Evolutionary conservation across 2,113 vertebrate species (phyloP).

Genomic region (Callorhinus ursinus): DNA sequence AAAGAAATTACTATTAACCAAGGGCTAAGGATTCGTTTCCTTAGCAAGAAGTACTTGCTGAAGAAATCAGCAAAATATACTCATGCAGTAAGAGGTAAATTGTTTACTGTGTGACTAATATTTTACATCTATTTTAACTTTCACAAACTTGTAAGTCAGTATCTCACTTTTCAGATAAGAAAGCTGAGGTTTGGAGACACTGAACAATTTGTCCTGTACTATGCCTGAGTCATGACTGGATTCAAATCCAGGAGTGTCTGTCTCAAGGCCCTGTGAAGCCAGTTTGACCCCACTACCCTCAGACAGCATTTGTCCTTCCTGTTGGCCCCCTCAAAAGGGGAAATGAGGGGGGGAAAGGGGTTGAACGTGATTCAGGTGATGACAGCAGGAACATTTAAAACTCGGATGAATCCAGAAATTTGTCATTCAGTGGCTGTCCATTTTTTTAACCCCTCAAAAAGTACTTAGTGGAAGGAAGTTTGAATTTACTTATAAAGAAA

Average conservation of each 20-base stretch:
- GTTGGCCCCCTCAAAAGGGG: not conserved
- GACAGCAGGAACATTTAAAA: not conserved
- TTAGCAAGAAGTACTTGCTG: not conserved
- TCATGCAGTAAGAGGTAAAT: not conserved
- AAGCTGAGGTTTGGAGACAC: not conserved
- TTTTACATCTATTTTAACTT: not conserved
- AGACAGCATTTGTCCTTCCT: not conserved
- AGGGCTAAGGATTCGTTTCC: not conserved
- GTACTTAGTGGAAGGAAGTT: not conserved
- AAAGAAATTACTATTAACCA: not conserved
- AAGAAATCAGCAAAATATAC: slow-evolving; percentile 17
- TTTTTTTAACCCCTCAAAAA: not conserved
- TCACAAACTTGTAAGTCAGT: not conserved
- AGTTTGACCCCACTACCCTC: fast-evolving
- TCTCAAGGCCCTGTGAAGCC: not conserved
- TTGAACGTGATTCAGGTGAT: not conserved
- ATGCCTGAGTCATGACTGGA: not conserved
- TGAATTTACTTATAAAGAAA: slow-evolving; percentile 1
- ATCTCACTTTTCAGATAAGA: not conserved
- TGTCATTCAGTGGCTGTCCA: not conserved
- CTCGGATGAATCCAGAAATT: not conserved
- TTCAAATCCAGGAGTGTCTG: not conserved
- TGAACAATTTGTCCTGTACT: not conserved
- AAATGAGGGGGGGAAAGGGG: not conserved
- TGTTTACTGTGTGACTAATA: not conserved